Base-by-base conservation (phyloP, 2,113 vertebrate species). In the Orthochromis malagaraziensis region DNA sequence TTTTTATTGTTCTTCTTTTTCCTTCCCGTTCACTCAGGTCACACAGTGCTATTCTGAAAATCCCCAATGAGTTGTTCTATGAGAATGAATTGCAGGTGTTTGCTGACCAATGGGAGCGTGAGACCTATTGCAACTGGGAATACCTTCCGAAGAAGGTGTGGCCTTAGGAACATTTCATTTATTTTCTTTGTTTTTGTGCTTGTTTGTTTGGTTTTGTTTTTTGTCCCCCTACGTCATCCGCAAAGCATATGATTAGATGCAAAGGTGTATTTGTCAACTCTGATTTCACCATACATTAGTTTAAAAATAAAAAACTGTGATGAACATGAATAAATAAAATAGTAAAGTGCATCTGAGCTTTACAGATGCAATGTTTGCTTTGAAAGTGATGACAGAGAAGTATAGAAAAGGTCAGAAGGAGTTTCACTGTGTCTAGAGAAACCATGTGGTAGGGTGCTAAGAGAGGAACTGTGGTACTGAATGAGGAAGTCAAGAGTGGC, bases 31-130 rank as follows among this genome's bases (percentile, higher is more conserved):
- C 16, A 9, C 35, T 31, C 88, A 99, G 98, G 94, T 99, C 98
- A 88, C 98, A 99, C 5, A 95, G 96, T 86, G 95, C 95, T 87
- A 98, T 99, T 89, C 96, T 99, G 79, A 95, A 93, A 84, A 87
- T 98, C 54, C 97, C 98, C 77, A 98, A 98, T 0, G 96, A 96
- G 75, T 95, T 97, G 33, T 99, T 99, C 93, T 99, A 98, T 0
- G 97, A 98, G 0, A 96, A 93, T 0, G 97, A 99, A 87, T 96
- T 99, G 82, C 96, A 97, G 88, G 95, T 94, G 60, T 97, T 92
- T 21, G 95, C 96, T 1, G 91, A 97, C 0, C 21, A 80, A 1
- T 31, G 95, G 6, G 87, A 97, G 42, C 95, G 96, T 1, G 94
- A 97, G 3, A 86, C 96, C 6, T 98, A 96, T 82, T 98, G 98